A percentile compares a stretch with the other conserved stretches of the same genome.
These are phyloP conservation scores for Hydriomena furcata DNA, from an alignment of 2,888 invertebrate genomes.

Conservation along the genomic window DNA sequence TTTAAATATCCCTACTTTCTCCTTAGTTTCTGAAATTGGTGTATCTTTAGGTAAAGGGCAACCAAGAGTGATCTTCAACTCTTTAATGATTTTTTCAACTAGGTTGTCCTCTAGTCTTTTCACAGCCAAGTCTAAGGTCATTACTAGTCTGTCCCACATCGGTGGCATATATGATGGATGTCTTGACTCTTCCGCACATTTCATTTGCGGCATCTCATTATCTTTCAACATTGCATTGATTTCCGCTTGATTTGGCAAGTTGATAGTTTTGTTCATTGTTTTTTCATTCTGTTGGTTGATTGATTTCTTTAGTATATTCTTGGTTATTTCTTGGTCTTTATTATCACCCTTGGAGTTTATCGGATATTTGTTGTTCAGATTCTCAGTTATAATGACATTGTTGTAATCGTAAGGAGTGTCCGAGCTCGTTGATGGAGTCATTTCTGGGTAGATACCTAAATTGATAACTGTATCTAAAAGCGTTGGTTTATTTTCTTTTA, in stretches of 20 bases:
- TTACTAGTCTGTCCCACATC: constrained; percentile 57
- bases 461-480: constrained; percentile 48
- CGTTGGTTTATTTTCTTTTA: constrained; percentile 24
- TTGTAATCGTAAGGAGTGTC: constrained; percentile 31
- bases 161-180: constrained; percentile 46
- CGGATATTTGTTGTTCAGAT: constrained; percentile 26
- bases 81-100: constrained; percentile 54
- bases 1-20: constrained; percentile 13
- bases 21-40: constrained; percentile 7
- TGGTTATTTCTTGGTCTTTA: constrained; percentile 28
- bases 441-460: constrained; percentile 47
- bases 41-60: neutral
- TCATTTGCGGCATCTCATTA: constrained; percentile 39
- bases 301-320: constrained; percentile 46
- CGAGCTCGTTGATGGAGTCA: constrained; percentile 41
- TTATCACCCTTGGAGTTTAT: constrained; percentile 35
- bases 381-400: constrained; percentile 37
- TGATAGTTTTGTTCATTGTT: constrained; percentile 41
- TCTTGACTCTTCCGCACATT: constrained; percentile 44
- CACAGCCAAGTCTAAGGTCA: constrained; percentile 54
- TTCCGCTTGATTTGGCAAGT: constrained; percentile 47
- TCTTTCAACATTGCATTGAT: constrained; percentile 50
- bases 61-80: constrained; percentile 47
- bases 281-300: constrained; percentile 34
- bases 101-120: constrained; percentile 59